A percentile compares a stretch with the other conserved stretches of the same genome.
phyloP scores from a whole-genome alignment of 2,797 vertebrate genomes.

The Aphelocoma californica region DNA sequence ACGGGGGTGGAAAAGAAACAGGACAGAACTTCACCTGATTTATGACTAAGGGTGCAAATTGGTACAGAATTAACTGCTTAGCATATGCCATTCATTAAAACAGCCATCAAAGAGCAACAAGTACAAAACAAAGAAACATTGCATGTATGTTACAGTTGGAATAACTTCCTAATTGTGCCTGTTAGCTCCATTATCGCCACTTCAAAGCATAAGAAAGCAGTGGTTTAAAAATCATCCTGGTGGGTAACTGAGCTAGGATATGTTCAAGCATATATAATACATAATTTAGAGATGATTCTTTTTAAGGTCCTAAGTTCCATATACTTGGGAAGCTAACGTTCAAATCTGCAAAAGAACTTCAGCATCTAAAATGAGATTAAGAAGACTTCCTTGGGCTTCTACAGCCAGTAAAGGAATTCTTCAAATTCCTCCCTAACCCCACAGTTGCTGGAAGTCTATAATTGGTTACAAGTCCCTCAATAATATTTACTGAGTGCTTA shows the following conservation, averaged over 20 bases:
- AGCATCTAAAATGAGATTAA: neutral
- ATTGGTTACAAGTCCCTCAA: neutral
- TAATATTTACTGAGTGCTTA: constrained; percentile 17
- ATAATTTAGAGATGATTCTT: neutral
- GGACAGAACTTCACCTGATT: neutral
- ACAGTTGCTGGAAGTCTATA: neutral
- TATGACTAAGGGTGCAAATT: neutral
- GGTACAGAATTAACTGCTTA: constrained; percentile 4
- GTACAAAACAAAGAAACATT: neutral
- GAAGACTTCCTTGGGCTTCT: neutral
- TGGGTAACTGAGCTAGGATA: neutral
- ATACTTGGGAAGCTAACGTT: neutral
- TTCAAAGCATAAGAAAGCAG: neutral
- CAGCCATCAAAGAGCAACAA: neutral
- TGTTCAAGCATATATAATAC: neutral
- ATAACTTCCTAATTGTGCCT: neutral
- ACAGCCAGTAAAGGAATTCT: neutral
- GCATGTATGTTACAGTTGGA: neutral
- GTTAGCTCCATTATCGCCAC: neutral
- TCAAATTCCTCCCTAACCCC: neutral
- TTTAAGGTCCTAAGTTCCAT: neutral
- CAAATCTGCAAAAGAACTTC: neutral
- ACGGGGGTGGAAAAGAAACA: fast-evolving
- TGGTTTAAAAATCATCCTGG: neutral
- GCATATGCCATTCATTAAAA: neutral